Percentiles rank a stretch among this genome's conserved stretches.
These are phyloP conservation scores for Calliphora vomitoria DNA, from an alignment of 2,888 invertebrate genomes.

Conservation along the genomic window DNA sequence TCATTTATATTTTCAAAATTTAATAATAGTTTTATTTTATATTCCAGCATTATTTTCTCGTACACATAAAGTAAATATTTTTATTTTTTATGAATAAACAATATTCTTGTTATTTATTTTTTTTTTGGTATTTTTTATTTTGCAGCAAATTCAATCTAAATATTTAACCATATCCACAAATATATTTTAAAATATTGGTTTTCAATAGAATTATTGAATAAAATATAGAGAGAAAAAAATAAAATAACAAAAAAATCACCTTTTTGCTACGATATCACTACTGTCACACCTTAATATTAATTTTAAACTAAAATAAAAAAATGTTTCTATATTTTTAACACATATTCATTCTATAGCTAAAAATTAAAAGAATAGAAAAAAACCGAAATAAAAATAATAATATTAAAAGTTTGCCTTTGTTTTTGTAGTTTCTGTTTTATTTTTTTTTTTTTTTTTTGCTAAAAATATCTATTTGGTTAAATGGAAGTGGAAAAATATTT, in stretches of 20 bases:
- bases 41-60: background rate
- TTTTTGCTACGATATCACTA: conserved; percentile 78
- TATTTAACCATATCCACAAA: conserved; percentile 18
- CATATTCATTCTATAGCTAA: conserved; percentile 74
- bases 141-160: conserved; percentile 38
- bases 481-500: conserved; percentile 67
- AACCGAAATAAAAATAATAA: conserved; percentile 41
- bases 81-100: conserved; percentile 2
- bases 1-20: background rate
- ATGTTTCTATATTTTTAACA: conserved; percentile 67
- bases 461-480: conserved; percentile 65
- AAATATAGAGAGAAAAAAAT: conserved; percentile 8
- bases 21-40: background rate
- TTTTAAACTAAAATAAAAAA: conserved; percentile 78
- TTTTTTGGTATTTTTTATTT: background rate
- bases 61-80: conserved; percentile 30
- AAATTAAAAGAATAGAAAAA: conserved; percentile 50
- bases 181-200: conserved; percentile 47
- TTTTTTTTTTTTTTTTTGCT: conserved; percentile 37
- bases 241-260: conserved; percentile 68
- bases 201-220: conserved; percentile 46
- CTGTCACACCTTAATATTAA: conserved; percentile 83
- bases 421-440: conserved; percentile 34
- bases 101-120: conserved; percentile 26
- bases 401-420: conserved; percentile 42